Conservation (phyloP, 2,113 vertebrate species). For the Balaeniceps rex region DNA sequence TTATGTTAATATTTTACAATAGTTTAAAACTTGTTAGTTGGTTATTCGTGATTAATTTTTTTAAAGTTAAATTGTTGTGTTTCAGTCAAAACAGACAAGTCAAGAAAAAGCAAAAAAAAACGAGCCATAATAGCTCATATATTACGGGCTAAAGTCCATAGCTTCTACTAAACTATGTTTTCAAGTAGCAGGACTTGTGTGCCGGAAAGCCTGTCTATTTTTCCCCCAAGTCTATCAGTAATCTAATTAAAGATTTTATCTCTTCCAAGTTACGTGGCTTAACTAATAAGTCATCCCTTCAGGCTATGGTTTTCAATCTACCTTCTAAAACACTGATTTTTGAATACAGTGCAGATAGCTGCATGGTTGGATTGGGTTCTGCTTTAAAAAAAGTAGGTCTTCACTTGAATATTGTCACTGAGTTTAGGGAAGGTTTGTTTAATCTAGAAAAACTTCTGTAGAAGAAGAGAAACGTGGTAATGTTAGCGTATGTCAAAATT, state of each 20-base stretch:
- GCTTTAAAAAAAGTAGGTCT: not conserved
- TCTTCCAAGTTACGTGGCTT: not conserved
- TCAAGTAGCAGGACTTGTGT: not conserved
- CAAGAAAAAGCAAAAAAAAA: not conserved
- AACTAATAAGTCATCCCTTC: not conserved
- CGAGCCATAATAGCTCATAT: not conserved
- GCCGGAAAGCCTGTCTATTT: not conserved
- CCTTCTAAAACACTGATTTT: not conserved
- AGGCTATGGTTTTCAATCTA: not conserved
- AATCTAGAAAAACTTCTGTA: not conserved
- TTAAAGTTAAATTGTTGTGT: not conserved
- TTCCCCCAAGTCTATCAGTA: not conserved
- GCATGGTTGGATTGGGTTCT: not conserved
- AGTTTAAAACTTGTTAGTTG: not conserved
- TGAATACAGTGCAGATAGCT: not conserved
- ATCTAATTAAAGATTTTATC: not conserved
- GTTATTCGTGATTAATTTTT: slow-evolving; percentile 1
- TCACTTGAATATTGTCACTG: not conserved
- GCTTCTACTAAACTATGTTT: not conserved
- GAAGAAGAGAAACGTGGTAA: not conserved
- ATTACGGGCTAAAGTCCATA: not conserved
- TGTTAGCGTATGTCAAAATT: not conserved
- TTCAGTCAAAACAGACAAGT: not conserved
- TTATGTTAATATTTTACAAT: not conserved
- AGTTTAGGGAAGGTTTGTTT: not conserved